Evolutionary conservation across 2,888 invertebrate species (phyloP).

Genomic region (Stictocephala bisonia): DNA sequence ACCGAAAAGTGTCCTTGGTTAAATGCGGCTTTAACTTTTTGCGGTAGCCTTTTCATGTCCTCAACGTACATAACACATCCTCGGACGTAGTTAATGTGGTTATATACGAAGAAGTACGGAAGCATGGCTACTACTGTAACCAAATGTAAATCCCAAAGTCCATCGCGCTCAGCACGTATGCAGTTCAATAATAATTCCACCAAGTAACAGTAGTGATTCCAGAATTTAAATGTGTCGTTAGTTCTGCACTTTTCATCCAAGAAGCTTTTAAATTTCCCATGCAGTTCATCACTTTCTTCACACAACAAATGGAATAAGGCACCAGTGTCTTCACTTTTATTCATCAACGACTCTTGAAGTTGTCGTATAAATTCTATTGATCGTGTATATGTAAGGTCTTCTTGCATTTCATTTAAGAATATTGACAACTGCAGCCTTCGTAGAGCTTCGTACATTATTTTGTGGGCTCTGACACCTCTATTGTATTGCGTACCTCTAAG

Average conservation of each 20-base stretch:
- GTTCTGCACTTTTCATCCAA: neutral
- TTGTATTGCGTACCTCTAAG: neutral
- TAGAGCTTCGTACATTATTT: slow-evolving; percentile 8
- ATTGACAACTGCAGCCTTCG: neutral
- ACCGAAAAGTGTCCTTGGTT: slow-evolving; percentile 7
- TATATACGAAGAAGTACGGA: neutral
- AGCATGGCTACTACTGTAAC: slow-evolving; percentile 11
- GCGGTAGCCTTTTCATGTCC: slow-evolving; percentile 14
- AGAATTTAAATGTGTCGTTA: slow-evolving; percentile 4
- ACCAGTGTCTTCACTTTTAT: neutral
- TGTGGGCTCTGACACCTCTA: neutral
- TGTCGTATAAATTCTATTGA: neutral
- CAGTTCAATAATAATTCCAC: neutral
- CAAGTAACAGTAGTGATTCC: slow-evolving; percentile 1
- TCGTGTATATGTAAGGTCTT: neutral
- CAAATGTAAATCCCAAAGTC: slow-evolving; percentile 19
- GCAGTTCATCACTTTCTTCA: neutral
- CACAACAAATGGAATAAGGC: neutral
- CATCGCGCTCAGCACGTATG: slow-evolving; percentile 21
- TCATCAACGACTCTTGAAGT: neutral
- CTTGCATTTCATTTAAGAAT: neutral
- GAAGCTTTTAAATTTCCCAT: neutral
- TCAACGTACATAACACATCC: slow-evolving; percentile 1
- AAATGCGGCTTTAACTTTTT: slow-evolving; percentile 1
- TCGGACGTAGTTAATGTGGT: neutral